phyloP scores from a whole-genome alignment of 1,140 invertebrate species.

The Kradibia gibbosae region DNA sequence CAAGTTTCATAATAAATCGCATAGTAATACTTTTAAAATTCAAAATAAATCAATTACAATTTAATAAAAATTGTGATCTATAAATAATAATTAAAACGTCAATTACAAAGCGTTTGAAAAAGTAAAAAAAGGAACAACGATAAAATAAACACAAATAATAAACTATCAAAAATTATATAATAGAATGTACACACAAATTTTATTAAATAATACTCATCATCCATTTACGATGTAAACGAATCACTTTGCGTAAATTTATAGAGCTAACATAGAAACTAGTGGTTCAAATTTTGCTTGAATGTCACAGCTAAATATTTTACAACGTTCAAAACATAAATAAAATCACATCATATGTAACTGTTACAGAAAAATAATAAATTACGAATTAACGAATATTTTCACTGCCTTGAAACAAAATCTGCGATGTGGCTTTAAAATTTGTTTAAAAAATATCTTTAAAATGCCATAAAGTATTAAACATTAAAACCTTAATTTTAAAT shows the following conservation, averaged over 20 bases:
- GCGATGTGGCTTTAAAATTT: background rate
- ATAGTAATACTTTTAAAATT: background rate
- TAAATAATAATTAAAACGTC: background rate
- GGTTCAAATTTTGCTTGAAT: background rate
- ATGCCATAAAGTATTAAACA: too few species aligned
- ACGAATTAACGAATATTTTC: constrained; percentile 29
- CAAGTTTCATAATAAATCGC: background rate
- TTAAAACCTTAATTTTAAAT: too few species aligned
- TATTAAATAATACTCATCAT: constrained; percentile 45
- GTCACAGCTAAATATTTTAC: constrained; percentile 40
- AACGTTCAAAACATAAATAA: constrained; percentile 27
- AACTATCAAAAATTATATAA: constrained; percentile 13
- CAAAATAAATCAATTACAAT: background rate
- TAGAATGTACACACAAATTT: background rate
- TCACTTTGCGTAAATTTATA: constrained; percentile 40
- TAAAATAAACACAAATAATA: background rate
- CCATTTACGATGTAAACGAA: constrained; percentile 32
- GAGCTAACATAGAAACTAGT: background rate
- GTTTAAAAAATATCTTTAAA: background rate
- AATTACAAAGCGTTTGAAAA: background rate
- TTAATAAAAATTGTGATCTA: background rate
- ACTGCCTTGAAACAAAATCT: background rate
- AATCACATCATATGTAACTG: constrained; percentile 24
- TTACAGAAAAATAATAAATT: constrained; percentile 49
- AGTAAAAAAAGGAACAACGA: constrained; percentile 3